Conservation (phyloP, 2,888 invertebrate species). For the Ditula angustiorana region DNA sequence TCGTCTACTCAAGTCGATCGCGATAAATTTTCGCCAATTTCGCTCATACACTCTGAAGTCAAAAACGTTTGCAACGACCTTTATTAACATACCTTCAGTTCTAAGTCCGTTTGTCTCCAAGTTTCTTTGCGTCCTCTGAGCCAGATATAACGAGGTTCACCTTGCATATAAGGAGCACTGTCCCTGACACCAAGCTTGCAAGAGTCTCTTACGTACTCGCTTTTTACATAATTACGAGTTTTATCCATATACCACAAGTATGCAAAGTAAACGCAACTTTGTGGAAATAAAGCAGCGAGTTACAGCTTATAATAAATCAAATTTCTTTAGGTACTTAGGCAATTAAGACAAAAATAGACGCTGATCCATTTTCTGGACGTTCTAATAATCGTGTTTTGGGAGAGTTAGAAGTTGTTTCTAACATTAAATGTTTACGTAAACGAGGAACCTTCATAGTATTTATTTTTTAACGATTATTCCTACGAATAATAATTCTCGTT, state of each 20-base stretch:
- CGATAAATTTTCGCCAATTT: too few species aligned
- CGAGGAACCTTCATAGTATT: too few species aligned
- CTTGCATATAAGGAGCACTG: slow-evolving; percentile 30
- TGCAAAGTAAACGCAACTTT: not conserved
- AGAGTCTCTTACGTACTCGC: slow-evolving; percentile 25
- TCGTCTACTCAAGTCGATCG: too few species aligned
- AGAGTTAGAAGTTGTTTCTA: too few species aligned
- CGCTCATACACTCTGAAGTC: too few species aligned
- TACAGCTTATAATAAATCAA: not conserved
- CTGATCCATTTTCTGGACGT: too few species aligned
- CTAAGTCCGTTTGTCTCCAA: slow-evolving; percentile 7
- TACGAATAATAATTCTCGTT: too few species aligned
- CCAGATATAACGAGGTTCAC: slow-evolving; percentile 27
- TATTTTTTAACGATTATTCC: too few species aligned
- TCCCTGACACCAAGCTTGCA: slow-evolving; percentile 30
- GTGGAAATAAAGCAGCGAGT: not conserved
- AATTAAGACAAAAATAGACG: too few species aligned
- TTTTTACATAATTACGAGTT: slow-evolving; percentile 29
- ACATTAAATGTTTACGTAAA: too few species aligned
- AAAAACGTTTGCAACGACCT: too few species aligned
- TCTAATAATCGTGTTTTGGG: too few species aligned
- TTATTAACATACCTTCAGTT: not conserved
- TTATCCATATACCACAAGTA: slow-evolving; percentile 19
- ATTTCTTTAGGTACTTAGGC: not conserved
- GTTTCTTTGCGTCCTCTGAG: slow-evolving; percentile 17